Conservation (phyloP, 2,797 vertebrate species). For the Rhincodon typus region DNA sequence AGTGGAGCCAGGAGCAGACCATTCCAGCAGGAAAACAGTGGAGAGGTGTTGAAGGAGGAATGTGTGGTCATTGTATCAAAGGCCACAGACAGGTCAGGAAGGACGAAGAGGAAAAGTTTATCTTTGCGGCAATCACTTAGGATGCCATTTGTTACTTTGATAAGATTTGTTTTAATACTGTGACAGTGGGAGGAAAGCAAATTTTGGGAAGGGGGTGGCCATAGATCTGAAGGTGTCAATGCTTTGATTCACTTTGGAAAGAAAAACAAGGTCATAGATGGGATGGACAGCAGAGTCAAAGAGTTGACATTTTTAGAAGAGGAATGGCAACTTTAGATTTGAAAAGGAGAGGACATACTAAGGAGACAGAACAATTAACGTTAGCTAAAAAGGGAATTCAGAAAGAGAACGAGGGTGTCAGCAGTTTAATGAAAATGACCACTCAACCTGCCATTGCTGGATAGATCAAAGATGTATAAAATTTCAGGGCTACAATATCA, state of each 20-base stretch:
- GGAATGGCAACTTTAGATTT: neutral
- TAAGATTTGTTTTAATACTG: too few species aligned
- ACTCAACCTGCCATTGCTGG: neutral
- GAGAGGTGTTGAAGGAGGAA: too few species aligned
- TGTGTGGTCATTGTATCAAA: too few species aligned
- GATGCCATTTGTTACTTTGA: too few species aligned
- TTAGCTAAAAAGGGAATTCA: neutral
- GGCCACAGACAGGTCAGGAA: too few species aligned
- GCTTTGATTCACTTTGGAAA: neutral
- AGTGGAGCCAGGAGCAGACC: too few species aligned
- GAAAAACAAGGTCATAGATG: neutral
- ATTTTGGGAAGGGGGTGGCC: neutral
- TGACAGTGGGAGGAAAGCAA: neutral
- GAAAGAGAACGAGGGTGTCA: neutral
- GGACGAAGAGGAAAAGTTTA: too few species aligned
- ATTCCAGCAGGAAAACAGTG: too few species aligned
- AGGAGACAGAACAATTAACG: neutral
- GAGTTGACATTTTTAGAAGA: too few species aligned
- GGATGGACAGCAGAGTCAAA: neutral
- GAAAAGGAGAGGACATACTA: neutral
- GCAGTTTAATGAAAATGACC: neutral
- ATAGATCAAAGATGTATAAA: neutral
- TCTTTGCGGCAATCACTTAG: too few species aligned
- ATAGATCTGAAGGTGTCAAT: neutral
- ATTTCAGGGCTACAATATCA: neutral